Base-by-base conservation (phyloP, 2,888 invertebrate genomes). In the Panopea generosa region DNA sequence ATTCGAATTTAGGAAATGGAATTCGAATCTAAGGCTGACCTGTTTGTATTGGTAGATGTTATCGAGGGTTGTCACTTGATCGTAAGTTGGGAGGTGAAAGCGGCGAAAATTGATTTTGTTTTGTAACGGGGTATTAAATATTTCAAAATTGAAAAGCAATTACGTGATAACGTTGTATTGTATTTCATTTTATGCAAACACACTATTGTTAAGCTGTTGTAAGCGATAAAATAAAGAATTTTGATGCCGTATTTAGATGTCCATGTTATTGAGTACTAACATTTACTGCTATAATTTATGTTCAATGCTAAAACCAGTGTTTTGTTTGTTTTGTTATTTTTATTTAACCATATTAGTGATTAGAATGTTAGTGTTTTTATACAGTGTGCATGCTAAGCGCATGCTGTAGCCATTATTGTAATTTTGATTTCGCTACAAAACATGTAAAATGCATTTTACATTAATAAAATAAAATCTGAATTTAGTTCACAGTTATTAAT, bases 1-100 rank as follows among this genome's bases (percentile, higher is more conserved):
- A 72, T 68, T 77, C 77, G 59, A 73, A 62, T 77, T 68, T 69
- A 72, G 72, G 68, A 69, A 72, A 69, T 73, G 72, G 61, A 72
- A 69, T 77, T 66, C 22, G 72, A 75, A 66, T 65, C 61, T 45
- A 22, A 68, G 26, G 55, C 57, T 77, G 72, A 77, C 68, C 69
- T 65, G 20, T 40, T 43, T 26, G 43, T 68, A 55, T 68, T 69
- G 66, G 49, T 52, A 59, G 72, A 69, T 77, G 22, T 26, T 72
- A 77, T 77, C 67, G 29, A 11, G 33, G n/a, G 18, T 11, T 67
- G 57, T 57, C 40, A 63, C 49, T 55, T 22, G 72, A 72, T 72
- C 57, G 26, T 45, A 56, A 7, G 33, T 26, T 53, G 38, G n/a
- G 56, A 33, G 47, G 20, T 24, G 66, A 27, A 29, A 56, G 26